Conservation (phyloP, 2,113 vertebrate genomes). For the Amazona guildingii region DNA sequence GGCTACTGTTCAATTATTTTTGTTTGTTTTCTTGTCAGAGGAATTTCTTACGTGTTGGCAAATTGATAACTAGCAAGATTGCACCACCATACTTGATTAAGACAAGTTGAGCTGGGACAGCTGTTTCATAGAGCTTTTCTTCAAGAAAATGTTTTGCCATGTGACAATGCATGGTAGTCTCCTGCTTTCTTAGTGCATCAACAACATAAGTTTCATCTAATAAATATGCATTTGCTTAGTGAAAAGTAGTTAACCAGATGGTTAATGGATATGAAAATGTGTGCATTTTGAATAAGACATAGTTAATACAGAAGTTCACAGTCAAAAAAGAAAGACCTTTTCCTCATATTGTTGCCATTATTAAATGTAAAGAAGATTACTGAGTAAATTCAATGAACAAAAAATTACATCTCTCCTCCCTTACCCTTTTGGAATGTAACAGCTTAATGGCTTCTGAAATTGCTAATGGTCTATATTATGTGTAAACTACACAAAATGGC, state of each 20-base stretch:
- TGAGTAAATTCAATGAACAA: slow-evolving; percentile 22
- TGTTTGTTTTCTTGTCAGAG: neutral
- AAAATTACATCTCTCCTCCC: neutral
- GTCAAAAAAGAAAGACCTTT: neutral
- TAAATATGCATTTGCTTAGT: neutral
- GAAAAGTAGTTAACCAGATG: neutral
- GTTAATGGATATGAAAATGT: neutral
- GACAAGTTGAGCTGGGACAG: neutral
- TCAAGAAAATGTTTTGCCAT: neutral
- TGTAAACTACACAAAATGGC: slow-evolving; percentile 6
- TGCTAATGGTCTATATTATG: neutral
- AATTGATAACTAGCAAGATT: neutral
- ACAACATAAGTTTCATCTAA: neutral
- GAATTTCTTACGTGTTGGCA: neutral
- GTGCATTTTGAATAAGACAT: neutral
- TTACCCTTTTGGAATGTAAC: neutral
- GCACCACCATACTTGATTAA: neutral
- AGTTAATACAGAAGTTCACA: neutral
- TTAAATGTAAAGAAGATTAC: slow-evolving; percentile 54
- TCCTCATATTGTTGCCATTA: slow-evolving; percentile 30
- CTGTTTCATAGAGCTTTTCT: neutral
- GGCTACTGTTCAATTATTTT: neutral
- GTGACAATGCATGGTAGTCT: neutral
- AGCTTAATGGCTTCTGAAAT: slow-evolving; percentile 39
- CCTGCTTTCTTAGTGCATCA: neutral